Conservation (phyloP, 1,140 invertebrate species). For the Zaprionus lachaisei region DNA sequence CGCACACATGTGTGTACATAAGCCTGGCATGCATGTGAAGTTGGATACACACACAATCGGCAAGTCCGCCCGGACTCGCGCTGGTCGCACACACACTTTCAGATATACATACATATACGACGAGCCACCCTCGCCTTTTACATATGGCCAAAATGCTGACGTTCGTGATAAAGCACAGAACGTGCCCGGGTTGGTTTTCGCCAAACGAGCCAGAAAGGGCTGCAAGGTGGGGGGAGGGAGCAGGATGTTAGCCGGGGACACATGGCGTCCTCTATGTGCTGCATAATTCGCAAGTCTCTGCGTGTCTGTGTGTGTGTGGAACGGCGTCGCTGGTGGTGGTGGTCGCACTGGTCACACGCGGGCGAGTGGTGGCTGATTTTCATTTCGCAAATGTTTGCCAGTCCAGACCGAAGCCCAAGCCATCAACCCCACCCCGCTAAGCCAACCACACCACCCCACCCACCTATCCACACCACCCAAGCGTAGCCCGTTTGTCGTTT, state of each 20-base stretch:
- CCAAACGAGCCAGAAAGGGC: constrained; percentile 35
- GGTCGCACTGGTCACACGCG: constrained; percentile 63
- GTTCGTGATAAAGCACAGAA: constrained; percentile 48
- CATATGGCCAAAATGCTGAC: constrained; percentile 72
- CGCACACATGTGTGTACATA: constrained; percentile 20
- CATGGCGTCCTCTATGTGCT: constrained; percentile 45
- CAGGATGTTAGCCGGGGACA: constrained; percentile 24
- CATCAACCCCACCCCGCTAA: background rate
- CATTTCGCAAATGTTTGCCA: constrained; percentile 72
- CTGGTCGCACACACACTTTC: constrained; percentile 13
- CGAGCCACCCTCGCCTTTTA: constrained; percentile 73
- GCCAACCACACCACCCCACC: background rate
- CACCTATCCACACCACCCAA: constrained; percentile 1
- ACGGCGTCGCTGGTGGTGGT: constrained; percentile 36
- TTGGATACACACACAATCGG: constrained; percentile 21
- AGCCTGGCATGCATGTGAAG: constrained; percentile 4
- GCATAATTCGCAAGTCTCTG: constrained; percentile 54
- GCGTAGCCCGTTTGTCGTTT: constrained; percentile 6
- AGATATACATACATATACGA: constrained; percentile 9
- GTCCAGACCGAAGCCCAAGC: constrained; percentile 12
- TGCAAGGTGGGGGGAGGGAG: background rate
- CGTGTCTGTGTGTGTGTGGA: constrained; percentile 14
- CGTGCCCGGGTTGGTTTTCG: constrained; percentile 53
- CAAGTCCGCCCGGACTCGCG: constrained; percentile 20
- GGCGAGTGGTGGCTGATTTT: constrained; percentile 70